Base-by-base conservation (phyloP, 2,888 invertebrate species). In the Drosophila mulleri region DNA sequence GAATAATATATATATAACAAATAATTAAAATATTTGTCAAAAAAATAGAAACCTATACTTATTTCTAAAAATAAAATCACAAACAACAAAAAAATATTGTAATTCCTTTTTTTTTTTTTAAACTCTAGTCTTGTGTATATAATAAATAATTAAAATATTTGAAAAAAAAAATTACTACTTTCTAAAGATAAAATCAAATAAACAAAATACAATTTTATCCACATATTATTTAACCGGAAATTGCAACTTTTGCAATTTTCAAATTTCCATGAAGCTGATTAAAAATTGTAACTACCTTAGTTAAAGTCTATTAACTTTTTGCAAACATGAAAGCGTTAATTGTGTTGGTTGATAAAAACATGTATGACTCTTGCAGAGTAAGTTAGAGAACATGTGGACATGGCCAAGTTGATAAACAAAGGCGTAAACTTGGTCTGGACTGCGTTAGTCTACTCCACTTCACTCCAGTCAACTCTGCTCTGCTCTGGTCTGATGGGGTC, bases 401-500 rank as follows among this genome's bases (percentile, higher is more conserved):
- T 54, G 53, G 66, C 52, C 78, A 73, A 81, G 82, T 72, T 81
- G 73, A 87, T 87, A 87, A 82, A 82, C 82, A 87, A 86, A 82
- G 70, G 48, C 64, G 56, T 60, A 71, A 83, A 86, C 75, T 83
- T 88, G 80, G 67, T 65, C 67, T 69, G 81, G 56, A 23, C 52
- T 52, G 35, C 14, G 20, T 14, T 32, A 18, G 32, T 18, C 20
- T 2, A 29, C 8, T 29, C 8, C 8, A 29, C 29, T 26, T 6
- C 1, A 18, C n/a, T 11, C n/a, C 12, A 8, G n/a, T n/a, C n/a
- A n/a, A n/a, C n/a, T n/a, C n/a, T n/a, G n/a, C 23, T 32, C n/a
- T 18, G 18, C 0, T 9, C 45, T 45, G 26, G 35, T 35, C 12
- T 29, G 29, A 8, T 29, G 29, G 11, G 18, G 48, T 26, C 23